phyloP scores from a whole-genome alignment of 2,797 vertebrate genomes.

The Morelia viridis region DNA sequence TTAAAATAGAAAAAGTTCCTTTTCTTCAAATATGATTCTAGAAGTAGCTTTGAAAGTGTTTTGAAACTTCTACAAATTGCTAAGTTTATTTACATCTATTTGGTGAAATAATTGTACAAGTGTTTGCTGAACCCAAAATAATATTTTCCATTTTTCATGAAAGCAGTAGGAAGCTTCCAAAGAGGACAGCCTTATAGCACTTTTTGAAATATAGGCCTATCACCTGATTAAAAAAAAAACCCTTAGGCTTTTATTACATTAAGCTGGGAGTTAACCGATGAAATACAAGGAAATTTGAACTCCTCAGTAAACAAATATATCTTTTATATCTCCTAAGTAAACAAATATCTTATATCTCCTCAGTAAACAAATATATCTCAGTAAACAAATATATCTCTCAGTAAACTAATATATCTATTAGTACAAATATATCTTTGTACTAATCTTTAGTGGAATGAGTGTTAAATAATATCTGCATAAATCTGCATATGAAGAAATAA shows the following conservation, averaged over 20 bases:
- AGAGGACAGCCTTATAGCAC: not conserved
- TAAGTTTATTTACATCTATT: not conserved
- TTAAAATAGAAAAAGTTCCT: not conserved
- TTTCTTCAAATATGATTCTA: not conserved
- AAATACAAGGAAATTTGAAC: not conserved
- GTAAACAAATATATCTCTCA: too few relatives aligned
- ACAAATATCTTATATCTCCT: too few relatives aligned
- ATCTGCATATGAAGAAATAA: not conserved
- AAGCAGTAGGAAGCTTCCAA: not conserved
- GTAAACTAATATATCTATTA: too few relatives aligned
- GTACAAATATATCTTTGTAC: not conserved
- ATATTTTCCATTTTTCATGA: not conserved
- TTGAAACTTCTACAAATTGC: not conserved
- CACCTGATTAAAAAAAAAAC: not conserved
- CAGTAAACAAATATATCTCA: too few relatives aligned
- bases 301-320: not conserved
- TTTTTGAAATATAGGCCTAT: not conserved
- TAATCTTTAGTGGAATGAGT: not conserved
- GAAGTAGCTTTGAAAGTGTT: not conserved
- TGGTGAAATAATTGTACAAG: not conserved
- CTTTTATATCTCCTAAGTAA: too few relatives aligned
- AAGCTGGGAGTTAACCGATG: not conserved
- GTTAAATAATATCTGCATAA: not conserved
- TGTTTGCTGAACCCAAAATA: not conserved
- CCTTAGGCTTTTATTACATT: not conserved